Evolutionary conservation across 2,888 invertebrate genomes (phyloP), one percentile per base, ranked within the genome.

Genomic region (Coremacera marginata): DNA sequence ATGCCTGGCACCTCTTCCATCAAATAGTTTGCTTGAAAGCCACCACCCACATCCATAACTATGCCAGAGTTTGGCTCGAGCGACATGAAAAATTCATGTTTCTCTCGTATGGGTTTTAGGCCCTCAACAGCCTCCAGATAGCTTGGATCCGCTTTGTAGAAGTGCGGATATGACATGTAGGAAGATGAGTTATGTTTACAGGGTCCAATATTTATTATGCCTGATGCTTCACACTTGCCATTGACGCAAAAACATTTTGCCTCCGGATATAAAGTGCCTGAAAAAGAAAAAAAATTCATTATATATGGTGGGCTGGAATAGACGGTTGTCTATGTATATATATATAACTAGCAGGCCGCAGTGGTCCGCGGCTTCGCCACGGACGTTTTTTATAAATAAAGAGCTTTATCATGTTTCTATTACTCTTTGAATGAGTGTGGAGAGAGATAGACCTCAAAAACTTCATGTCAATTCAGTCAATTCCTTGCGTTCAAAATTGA

Each of bases 161-260:
- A 97, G 90, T 97, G 96, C 0, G 97, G 97, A 81, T 95, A 92
- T 0, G 96, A 95, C 80, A 95, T 92, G 86, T 94, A 95, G 0
- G 94, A 92, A 0, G 97, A 96, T 0, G 96, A 93, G 14, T 94
- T 95, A 83, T 90, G 94, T 68, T 94, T 91, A 82, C 95, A 95
- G 2, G 93, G 90, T 0, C 93, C 93, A 34, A 94, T 92, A 87
- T 95, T 95, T 84, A 95, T 90, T 62, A 93, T 91, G 0, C 95
- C 95, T 0, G 92, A 91, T 78, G 95, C 94, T 44, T 91, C 90
- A 85, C 95, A 95, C 77, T 93, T 91, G 90, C 82, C 85, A 70
- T 83, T 93, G 92, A 84, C 92, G 87, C 95, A 95, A 88, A 92
- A 95, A 81, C 96, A 96, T 71, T 91, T 89, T 84, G 94, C 93